Conservation (phyloP, 2,113 vertebrate genomes). For the Cebus imitator region DNA sequence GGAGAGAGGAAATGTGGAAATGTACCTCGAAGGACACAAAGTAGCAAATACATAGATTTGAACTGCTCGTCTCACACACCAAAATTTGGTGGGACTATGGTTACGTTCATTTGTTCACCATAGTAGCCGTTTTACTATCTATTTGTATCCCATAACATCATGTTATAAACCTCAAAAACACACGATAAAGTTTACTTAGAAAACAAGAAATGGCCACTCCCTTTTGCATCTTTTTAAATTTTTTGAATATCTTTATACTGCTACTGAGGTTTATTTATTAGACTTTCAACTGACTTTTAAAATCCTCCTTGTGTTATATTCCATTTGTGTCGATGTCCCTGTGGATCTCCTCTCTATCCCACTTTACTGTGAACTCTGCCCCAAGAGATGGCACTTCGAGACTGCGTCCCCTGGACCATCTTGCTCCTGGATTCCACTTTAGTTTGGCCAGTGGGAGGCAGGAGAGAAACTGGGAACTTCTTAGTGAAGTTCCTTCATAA, state of each 20-base stretch:
- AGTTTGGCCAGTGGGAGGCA: background rate
- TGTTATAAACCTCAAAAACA: background rate
- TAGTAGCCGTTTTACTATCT: background rate
- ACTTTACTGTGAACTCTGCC: background rate
- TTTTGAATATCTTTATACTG: background rate
- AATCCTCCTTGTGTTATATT: background rate
- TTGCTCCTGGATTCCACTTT: background rate
- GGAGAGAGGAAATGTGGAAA: background rate
- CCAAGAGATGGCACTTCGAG: background rate
- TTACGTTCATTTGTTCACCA: background rate
- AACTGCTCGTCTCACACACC: background rate
- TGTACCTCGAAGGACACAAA: background rate
- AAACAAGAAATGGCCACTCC: background rate
- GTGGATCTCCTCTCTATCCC: background rate
- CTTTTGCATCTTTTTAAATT: background rate
- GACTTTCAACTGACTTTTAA: background rate
- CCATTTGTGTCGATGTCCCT: background rate
- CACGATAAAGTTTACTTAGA: background rate
- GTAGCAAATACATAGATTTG: background rate
- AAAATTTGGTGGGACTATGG: background rate
- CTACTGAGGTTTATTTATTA: background rate
- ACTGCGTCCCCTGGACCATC: accelerated
- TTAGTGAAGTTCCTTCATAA: background rate
- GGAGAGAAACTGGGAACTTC: background rate
- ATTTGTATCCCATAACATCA: background rate